Percentiles rank a stretch among this genome's conserved stretches.
These are phyloP conservation scores for Chelonoidis abingdonii DNA, from an alignment of 2,113 vertebrate genomes.

Conservation along the genomic window DNA sequence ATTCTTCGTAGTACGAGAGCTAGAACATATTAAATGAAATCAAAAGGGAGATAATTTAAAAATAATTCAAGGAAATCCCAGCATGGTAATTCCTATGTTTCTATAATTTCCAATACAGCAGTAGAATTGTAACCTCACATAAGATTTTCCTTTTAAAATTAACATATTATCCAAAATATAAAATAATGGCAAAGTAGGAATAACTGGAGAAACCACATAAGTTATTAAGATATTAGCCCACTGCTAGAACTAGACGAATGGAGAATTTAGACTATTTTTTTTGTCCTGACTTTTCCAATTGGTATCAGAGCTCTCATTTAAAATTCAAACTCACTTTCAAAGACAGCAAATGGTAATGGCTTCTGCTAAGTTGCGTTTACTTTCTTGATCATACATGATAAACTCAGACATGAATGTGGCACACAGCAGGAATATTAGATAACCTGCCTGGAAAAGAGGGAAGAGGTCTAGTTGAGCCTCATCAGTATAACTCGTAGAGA, in stretches of 20 bases:
- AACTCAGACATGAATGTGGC: neutral
- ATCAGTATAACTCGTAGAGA: neutral
- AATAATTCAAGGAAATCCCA: neutral
- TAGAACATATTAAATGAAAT: neutral
- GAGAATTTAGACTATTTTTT: neutral
- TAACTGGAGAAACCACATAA: neutral
- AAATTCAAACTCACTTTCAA: conserved; percentile 57
- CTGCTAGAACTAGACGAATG: neutral
- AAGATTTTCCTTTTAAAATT: neutral
- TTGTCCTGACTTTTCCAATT: conserved; percentile 4
- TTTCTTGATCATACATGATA: neutral
- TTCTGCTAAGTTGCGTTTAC: conserved; percentile 43
- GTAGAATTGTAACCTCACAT: neutral
- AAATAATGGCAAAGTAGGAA: neutral
- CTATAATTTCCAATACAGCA: neutral
- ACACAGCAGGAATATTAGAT: neutral
- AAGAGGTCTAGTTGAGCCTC: neutral
- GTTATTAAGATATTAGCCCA: neutral
- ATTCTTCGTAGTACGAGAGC: neutral
- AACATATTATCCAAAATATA: neutral
- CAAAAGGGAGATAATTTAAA: neutral
- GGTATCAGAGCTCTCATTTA: conserved; percentile 66
- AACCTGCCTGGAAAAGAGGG: neutral
- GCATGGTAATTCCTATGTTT: neutral
- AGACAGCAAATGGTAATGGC: conserved; percentile 30